Conservation (phyloP, 1,140 invertebrate species). For the Cryptotermes secundus region DNA sequence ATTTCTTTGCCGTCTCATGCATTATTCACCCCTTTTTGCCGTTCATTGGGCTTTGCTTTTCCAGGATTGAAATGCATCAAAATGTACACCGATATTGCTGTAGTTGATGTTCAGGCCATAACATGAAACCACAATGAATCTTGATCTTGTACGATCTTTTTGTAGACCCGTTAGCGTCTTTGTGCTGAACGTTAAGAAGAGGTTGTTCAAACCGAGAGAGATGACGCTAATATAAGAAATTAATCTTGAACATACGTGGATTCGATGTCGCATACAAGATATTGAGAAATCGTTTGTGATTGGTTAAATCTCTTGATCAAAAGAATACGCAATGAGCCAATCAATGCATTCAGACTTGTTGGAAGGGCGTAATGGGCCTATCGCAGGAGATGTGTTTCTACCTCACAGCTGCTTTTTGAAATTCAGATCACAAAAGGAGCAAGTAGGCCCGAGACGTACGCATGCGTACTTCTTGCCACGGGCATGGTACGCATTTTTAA, state of each 20-base stretch:
- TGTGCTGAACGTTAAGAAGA: neutral
- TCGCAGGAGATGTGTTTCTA: neutral
- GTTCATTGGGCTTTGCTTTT: slow-evolving; percentile 8
- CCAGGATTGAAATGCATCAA: slow-evolving; percentile 8
- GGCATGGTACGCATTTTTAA: neutral
- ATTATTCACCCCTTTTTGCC: neutral
- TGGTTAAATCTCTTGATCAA: slow-evolving; percentile 16
- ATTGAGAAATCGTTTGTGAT: neutral
- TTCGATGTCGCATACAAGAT: neutral
- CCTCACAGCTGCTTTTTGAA: neutral
- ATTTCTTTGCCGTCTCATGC: neutral
- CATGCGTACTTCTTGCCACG: neutral
- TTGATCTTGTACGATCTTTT: too few relatives aligned
- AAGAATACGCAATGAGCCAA: slow-evolving; percentile 28
- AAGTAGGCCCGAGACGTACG: neutral
- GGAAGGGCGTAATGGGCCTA: neutral
- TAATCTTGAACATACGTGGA: neutral
- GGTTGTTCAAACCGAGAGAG: neutral
- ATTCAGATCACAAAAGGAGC: neutral
- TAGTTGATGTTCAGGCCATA: neutral
- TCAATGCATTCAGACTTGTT: neutral
- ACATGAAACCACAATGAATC: neutral
- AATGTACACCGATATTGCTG: slow-evolving; percentile 10
- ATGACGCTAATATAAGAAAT: neutral
- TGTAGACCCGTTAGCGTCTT: neutral